Conservation (phyloP, 2,797 vertebrate genomes). For the Vipera ursinii region DNA sequence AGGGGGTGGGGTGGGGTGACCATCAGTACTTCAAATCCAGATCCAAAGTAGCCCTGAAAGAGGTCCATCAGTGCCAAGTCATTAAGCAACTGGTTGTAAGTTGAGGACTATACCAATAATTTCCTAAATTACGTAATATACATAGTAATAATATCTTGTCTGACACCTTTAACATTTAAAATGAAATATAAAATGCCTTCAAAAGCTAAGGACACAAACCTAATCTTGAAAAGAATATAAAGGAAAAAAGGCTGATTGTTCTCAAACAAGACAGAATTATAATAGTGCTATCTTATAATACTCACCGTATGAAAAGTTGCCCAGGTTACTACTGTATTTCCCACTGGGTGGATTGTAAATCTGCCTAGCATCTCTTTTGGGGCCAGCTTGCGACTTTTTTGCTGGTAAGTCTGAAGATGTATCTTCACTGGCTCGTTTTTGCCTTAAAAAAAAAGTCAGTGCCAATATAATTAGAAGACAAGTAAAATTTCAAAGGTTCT, state of each 20-base stretch:
- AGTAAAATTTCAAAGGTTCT: not conserved
- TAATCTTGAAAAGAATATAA: not conserved
- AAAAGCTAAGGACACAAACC: not conserved
- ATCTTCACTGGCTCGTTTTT: conserved; percentile 87
- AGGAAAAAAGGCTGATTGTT: not conserved
- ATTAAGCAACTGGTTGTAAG: not conserved
- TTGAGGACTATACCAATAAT: not conserved
- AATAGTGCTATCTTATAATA: not conserved
- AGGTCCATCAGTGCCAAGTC: not conserved
- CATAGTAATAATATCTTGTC: not conserved
- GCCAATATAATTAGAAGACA: not conserved
- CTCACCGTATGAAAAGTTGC: conserved; percentile 92
- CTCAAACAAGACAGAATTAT: not conserved
- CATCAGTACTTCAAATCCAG: no score
- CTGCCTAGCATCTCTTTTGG: conserved; percentile 91
- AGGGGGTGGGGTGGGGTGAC: no score
- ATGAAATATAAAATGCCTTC: not conserved
- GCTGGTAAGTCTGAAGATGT: conserved; percentile 77
- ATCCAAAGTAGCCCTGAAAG: not conserved
- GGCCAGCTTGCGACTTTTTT: conserved; percentile 86
- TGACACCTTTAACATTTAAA: not conserved
- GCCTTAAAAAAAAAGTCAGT: conserved; percentile 65
- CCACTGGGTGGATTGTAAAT: conserved; percentile 98
- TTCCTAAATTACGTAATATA: not conserved
- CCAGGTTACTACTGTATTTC: conserved; percentile 92